A percentile compares a stretch with the other conserved stretches of the same genome.
phyloP scores from a whole-genome alignment of 2,888 invertebrate species.

The Nomada goodeniana region DNA sequence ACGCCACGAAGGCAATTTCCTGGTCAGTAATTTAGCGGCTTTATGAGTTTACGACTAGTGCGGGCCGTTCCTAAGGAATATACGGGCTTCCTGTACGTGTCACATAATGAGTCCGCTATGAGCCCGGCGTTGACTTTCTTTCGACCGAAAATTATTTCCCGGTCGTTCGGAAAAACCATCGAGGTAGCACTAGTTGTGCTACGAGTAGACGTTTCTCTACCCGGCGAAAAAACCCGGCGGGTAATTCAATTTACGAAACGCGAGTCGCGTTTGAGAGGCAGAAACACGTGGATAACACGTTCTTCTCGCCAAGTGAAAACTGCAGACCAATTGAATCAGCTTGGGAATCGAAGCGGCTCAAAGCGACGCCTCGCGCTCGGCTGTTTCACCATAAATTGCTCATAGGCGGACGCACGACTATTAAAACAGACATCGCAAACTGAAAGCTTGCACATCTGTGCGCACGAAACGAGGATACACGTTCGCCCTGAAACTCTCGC shows the following conservation, averaged over 20 bases:
- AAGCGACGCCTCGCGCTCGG: background rate
- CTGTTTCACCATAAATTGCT: conserved; percentile 18
- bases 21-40: conserved; percentile 31
- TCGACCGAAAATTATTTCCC: background rate
- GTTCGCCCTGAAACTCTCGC: conserved; percentile 1
- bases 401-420: background rate
- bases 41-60: conserved; percentile 25
- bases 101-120: conserved; percentile 13
- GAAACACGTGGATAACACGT: background rate
- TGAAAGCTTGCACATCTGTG: background rate
- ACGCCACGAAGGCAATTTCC: conserved; percentile 26
- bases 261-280: background rate
- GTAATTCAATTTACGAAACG: background rate
- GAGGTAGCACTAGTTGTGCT: too few species aligned
- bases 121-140: background rate
- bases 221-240: too few species aligned
- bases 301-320: background rate
- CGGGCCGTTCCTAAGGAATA: conserved; percentile 14
- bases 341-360: conserved; percentile 10
- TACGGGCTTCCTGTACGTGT: conserved; percentile 22
- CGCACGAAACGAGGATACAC: background rate
- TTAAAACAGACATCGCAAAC: conserved; percentile 24
- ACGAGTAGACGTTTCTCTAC: background rate
- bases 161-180: background rate
- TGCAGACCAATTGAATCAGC: background rate